Percentiles rank a stretch among this genome's conserved stretches.
Evolutionary conservation across 2,888 invertebrate genomes (phyloP).

Genomic region (Ophioninae sp.): DNA sequence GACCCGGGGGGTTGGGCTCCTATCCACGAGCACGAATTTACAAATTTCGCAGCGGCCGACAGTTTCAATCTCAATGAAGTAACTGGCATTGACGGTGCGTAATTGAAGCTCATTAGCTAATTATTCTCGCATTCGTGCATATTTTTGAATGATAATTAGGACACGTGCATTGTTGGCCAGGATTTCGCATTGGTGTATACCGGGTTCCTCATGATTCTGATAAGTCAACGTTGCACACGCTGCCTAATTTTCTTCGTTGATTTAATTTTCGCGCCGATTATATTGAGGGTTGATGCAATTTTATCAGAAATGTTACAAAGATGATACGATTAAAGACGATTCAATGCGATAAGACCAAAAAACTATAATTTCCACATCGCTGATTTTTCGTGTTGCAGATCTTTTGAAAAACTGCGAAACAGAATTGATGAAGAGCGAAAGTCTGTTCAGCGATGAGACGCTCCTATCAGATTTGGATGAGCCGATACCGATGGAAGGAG

Average conservation of each 20-base stretch:
- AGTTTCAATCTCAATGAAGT: slow-evolving; percentile 87
- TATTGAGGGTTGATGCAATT: neutral
- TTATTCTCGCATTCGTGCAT: neutral
- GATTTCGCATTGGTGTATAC: neutral
- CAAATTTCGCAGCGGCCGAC: slow-evolving; percentile 82
- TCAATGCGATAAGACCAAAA: neutral
- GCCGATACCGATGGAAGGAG: slow-evolving; percentile 81
- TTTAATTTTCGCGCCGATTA: neutral
- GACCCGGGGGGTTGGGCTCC: slow-evolving; percentile 76
- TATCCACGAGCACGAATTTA: slow-evolving; percentile 77
- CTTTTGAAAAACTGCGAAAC: slow-evolving; percentile 86
- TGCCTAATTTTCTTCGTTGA: neutral
- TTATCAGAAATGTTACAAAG: too few relatives aligned
- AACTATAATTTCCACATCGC: neutral
- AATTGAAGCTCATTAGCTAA: slow-evolving; percentile 45
- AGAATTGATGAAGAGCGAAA: slow-evolving; percentile 84
- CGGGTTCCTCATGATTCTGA: neutral
- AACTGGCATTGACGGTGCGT: slow-evolving; percentile 87
- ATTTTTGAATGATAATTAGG: neutral
- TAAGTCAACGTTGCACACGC: slow-evolving; percentile 6
- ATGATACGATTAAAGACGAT: neutral
- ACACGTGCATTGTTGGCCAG: neutral
- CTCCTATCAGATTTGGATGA: slow-evolving; percentile 82
- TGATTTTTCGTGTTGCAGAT: slow-evolving; percentile 81
- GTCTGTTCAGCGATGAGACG: slow-evolving; percentile 82